Evolutionary conservation across 53 echinoderm and acorn worm genomes (phyloP), one percentile per base, ranked within the genome.

Genomic region (Holothuria leucospilota): DNA sequence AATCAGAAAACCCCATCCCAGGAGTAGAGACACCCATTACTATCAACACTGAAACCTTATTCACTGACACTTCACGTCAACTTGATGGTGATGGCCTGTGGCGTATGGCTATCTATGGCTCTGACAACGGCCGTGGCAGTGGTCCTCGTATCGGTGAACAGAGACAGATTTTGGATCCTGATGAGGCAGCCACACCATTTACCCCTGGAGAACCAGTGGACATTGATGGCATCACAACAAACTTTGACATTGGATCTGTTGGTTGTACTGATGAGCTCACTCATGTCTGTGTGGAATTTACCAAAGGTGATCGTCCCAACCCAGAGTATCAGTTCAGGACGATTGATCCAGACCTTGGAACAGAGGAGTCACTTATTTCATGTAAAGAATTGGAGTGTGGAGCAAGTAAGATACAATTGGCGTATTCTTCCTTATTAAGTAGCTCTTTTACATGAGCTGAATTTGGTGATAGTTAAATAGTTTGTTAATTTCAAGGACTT

Each of bases 201-300:
- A 82, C 39, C 9, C 93, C 87, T 2, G 98, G 93, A 49, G 69
- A 62, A 25, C 86, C 88, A 21, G 78, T 96, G 81, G 71, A 91
- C 52, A 78, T 94, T 62, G 42, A 72, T 20, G 86, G 89, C 58
- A 88, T 91, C 30, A 16, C 73, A 26, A 89, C 89, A 14, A 71
- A 91, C 63, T 96, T 96, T 87, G 94, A 96, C 74, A 88, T 96
- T 2, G 96, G 96, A n/a, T 86, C 93, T 2, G 82, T 96, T 9
- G 96, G 96, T 39, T 96, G 96, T 53, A 90, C 89, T 14, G 89
- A 91, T 21, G 90, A 82, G 16, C 69, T 81, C 29, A 85, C 80
- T 13, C 94, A 94, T 84, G 41, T 96, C 46, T 96, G 96, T 71
- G 84, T 93, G 15, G 96, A 96, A 72, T 96, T 96, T 68, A 94